These are phyloP conservation scores for Pavo muticus DNA, from an alignment of 2,113 vertebrate species.

Conservation along the genomic window DNA sequence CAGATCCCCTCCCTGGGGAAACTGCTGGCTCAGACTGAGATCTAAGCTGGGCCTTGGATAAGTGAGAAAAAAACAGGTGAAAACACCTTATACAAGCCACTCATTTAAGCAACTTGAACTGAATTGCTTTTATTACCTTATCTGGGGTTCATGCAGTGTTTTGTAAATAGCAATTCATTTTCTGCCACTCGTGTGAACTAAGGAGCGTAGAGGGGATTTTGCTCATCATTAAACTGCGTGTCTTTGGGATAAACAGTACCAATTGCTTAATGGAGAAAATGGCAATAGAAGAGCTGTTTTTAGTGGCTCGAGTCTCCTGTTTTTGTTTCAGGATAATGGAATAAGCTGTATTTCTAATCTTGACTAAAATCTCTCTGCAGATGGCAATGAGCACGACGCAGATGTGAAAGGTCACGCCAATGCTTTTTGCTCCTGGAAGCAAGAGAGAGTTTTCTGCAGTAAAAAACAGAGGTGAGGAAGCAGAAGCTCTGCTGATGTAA, in stretches of 20 bases:
- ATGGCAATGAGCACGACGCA: neutral
- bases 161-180: constrained; percentile 8
- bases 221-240: neutral
- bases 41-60: neutral
- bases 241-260: constrained; percentile 16
- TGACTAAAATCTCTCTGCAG: constrained; percentile 41
- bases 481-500: neutral
- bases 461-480: neutral
- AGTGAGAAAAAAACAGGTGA: neutral
- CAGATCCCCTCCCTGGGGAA: neutral
- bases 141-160: neutral
- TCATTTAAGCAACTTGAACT: neutral
- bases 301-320: neutral
- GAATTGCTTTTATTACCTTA: neutral
- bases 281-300: neutral
- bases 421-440: neutral
- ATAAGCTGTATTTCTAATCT: constrained; percentile 42
- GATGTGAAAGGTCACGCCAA: neutral
- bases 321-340: constrained; percentile 34
- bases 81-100: neutral
- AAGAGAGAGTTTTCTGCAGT: neutral
- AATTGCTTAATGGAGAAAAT: constrained; percentile 33
- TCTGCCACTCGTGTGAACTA: neutral
- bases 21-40: neutral
- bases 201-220: constrained; percentile 11